Percentiles rank a stretch among this genome's conserved stretches.
Conservation (phyloP, 1,140 invertebrate species). For the Ceratoteleas bidentatus region DNA sequence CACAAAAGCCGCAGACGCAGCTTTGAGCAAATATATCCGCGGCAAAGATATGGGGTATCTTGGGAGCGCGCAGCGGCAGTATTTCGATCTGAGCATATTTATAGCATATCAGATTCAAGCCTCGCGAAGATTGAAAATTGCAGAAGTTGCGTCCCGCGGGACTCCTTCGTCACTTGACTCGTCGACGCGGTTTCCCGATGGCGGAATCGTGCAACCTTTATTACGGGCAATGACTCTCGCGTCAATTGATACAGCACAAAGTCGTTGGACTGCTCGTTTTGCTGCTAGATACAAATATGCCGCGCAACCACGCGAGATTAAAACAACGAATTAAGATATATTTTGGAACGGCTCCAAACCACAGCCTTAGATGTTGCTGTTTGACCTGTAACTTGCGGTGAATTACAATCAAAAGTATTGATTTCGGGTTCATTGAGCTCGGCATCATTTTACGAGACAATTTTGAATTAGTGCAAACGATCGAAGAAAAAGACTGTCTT, state of each 20-base stretch:
- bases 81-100: constrained; percentile 57
- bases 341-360: constrained; percentile 32
- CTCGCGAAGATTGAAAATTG: constrained; percentile 58
- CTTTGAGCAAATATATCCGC: constrained; percentile 29
- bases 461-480: not conserved
- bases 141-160: constrained; percentile 40
- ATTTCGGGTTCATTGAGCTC: not conserved
- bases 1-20: constrained; percentile 14
- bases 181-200: constrained; percentile 22
- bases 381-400: constrained; percentile 7
- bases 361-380: constrained; percentile 2
- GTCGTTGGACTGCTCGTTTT: constrained; percentile 34
- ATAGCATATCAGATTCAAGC: constrained; percentile 56
- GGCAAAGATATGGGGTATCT: constrained; percentile 44
- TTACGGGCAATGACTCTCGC: constrained; percentile 25
- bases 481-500: too few relatives aligned
- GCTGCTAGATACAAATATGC: constrained; percentile 43
- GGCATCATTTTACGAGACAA: too few relatives aligned
- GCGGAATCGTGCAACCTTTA: constrained; percentile 26
- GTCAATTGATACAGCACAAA: constrained; percentile 39
- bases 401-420: constrained; percentile 26
- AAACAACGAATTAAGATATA: constrained; percentile 60
- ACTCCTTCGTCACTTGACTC: constrained; percentile 38
- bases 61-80: constrained; percentile 35
- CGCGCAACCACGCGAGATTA: constrained; percentile 34